phyloP scores from a whole-genome alignment of 2,888 invertebrate species.

The Deroplatys truncata region DNA sequence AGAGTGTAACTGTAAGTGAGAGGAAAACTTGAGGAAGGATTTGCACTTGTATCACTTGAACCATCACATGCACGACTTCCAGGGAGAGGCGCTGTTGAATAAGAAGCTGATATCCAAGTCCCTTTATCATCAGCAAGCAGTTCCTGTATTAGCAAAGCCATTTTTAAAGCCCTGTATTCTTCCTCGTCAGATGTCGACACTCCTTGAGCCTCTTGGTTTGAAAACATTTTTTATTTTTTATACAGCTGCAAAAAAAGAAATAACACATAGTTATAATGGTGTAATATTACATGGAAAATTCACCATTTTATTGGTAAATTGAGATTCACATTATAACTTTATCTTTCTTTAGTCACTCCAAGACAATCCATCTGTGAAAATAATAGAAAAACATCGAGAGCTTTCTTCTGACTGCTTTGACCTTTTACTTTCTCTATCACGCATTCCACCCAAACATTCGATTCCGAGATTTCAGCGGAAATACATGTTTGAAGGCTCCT shows the following conservation, averaged over 20 bases:
- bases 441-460: too few relatives aligned
- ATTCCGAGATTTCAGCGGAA: too few relatives aligned
- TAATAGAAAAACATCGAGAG: too few relatives aligned
- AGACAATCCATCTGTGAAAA: too few relatives aligned
- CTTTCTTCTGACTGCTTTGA: too few relatives aligned
- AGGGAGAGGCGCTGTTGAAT: neutral
- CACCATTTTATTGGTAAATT: too few relatives aligned
- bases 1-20: neutral
- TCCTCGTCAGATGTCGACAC: neutral
- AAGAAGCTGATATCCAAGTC: neutral
- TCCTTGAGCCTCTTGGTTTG: neutral
- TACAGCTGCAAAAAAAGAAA: neutral
- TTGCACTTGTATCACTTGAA: neutral
- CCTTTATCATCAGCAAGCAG: neutral
- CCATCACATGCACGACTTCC: too few relatives aligned
- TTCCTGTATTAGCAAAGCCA: neutral
- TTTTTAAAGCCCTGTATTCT: neutral
- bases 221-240: neutral
- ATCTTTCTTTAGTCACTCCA: too few relatives aligned
- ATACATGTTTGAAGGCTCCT: too few relatives aligned
- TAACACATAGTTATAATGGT: neutral
- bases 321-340: too few relatives aligned
- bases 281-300: neutral
- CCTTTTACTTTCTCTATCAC: too few relatives aligned
- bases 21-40: neutral